Conservation (phyloP, 2,113 vertebrate genomes). For the Actenoides lindsayi region DNA sequence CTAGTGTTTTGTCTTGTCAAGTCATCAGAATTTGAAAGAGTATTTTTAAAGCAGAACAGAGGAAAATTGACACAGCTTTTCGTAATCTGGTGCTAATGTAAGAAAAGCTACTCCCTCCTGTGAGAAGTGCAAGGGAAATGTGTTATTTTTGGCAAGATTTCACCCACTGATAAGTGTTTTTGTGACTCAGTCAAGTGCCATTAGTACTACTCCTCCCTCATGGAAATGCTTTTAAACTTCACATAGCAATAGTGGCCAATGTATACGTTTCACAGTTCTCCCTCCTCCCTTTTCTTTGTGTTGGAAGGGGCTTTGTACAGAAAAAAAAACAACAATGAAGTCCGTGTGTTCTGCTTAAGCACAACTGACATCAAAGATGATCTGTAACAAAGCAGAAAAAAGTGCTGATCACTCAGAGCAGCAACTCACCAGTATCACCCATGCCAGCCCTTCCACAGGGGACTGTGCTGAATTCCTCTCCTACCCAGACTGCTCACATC, state of each 20-base stretch:
- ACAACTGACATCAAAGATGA: not conserved
- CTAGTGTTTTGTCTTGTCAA: not conserved
- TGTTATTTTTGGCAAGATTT: constrained; percentile 12
- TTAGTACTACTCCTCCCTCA: not conserved
- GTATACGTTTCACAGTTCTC: not conserved
- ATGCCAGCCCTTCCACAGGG: not conserved
- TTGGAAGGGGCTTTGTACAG: not conserved
- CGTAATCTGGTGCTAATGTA: not conserved
- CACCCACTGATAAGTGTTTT: not conserved
- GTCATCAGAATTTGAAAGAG: not conserved
- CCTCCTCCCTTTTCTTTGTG: not conserved
- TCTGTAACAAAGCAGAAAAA: not conserved
- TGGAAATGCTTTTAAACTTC: not conserved
- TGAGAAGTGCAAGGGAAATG: not conserved
- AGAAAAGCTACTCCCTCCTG: not conserved
- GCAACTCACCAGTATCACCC: not conserved
- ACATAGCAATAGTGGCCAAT: not conserved
- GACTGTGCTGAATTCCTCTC: not conserved
- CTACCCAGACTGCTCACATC: not conserved
- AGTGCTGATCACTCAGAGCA: not conserved
- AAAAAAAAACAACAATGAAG: not conserved
- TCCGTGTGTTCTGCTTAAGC: not conserved
- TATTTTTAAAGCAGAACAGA: not conserved
- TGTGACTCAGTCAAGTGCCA: not conserved
- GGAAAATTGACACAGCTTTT: not conserved